phyloP scores from a whole-genome alignment of 2,888 invertebrate species.

The Cabera pusaria region DNA sequence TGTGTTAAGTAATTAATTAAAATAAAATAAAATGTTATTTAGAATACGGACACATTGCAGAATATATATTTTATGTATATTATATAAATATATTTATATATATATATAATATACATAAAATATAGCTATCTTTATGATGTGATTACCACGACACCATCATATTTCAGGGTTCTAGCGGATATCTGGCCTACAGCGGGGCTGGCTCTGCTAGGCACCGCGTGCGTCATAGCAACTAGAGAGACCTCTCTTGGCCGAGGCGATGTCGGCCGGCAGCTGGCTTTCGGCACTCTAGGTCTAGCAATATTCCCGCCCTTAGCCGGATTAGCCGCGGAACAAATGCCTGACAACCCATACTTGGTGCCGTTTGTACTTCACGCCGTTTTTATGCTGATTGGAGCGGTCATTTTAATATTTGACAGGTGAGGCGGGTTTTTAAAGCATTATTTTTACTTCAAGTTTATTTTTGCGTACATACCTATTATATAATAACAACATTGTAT shows the following conservation, averaged over 20 bases:
- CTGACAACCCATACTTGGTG: conserved; percentile 73
- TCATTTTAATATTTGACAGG: conserved; percentile 83
- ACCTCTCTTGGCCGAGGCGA: conserved; percentile 91
- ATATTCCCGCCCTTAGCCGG: conserved; percentile 86
- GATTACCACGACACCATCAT: no score
- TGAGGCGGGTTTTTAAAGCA: conserved; percentile 48
- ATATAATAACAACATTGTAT: no score
- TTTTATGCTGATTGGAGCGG: conserved; percentile 80
- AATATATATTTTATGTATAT: no score
- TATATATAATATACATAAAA: no score
- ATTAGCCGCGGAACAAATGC: conserved; percentile 60
- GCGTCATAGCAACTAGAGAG: conserved; percentile 92
- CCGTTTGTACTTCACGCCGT: conserved; percentile 84
- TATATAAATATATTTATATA: no score
- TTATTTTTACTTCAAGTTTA: no score
- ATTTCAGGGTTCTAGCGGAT: conserved; percentile 86
- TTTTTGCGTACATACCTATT: no score
- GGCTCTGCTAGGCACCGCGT: conserved; percentile 88
- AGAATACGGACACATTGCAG: no score
- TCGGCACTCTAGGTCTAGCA: conserved; percentile 89
- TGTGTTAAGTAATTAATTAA: no score
- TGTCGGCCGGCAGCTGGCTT: conserved; percentile 90
- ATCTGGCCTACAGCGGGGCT: conserved; percentile 89
- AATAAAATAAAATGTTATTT: no score
- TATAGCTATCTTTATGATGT: no score